Evolutionary conservation across 2,888 invertebrate genomes (phyloP), one percentile per base, ranked within the genome.

Genomic region (Lepidochitona cinerea): DNA sequence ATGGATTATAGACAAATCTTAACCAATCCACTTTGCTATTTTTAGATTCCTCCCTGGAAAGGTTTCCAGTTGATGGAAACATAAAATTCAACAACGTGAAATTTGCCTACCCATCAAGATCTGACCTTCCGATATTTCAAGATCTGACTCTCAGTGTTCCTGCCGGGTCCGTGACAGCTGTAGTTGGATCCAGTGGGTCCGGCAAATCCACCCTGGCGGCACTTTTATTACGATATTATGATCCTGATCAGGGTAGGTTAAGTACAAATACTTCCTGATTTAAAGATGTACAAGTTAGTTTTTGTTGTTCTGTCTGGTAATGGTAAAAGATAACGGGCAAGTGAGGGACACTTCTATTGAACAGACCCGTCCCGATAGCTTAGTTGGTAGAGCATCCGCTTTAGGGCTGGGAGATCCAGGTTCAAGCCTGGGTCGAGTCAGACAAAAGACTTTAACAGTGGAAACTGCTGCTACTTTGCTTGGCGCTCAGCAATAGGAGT

Each of bases 181-280:
- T 95, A n/a, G 94, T 99, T 0, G 98, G 98, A 0, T 92, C 96
- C 0, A 97, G 97, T 74, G 98, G 98, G 0, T 96, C 96, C 35
- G 99, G 99, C 0, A 99, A 99, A 91, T 97, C 97, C 68, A 98
- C 99, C 0, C 92, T 98, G 74, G 96, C 95, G 0, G 92, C 95
- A 0, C 92, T 99, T 0, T 92, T 99, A 77, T 91, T 98, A 68
- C 92, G 98, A 84, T 91, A 84, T 70, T 98, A 98, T 88, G 97
- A 98, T 88, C 97, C 97, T 0, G 91, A 92, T 2, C 52, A 79
- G 73, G 92, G 92, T 86, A 74, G 74, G 73, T 71, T 33, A 41
- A 14, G n/a, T n/a, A n/a, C 26, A 26, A n/a, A n/a, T n/a, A n/a
- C n/a, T n/a, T n/a, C n/a, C n/a, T n/a, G n/a, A n/a, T n/a, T n/a